A percentile compares a stretch with the other conserved stretches of the same genome.
Conservation (phyloP, 2,113 vertebrate genomes). For the Macrotis lagotis region DNA sequence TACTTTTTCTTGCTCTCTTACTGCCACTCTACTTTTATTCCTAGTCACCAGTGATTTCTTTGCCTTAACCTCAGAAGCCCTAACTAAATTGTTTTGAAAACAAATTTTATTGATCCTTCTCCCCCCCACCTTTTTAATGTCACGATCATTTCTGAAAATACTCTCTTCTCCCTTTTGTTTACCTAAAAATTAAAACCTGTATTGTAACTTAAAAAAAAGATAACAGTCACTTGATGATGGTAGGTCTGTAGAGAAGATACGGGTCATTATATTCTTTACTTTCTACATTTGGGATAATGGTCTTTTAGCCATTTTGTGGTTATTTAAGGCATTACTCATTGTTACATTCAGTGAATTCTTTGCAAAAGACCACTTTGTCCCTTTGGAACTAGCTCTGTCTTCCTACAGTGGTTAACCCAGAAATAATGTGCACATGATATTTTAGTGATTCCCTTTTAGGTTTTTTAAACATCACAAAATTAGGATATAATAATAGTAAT, state of each 20-base stretch:
- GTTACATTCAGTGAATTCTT: background rate
- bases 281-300: background rate
- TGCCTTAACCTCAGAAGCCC: background rate
- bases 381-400: background rate
- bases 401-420: background rate
- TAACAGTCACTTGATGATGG: background rate
- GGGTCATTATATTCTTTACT: background rate
- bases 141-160: background rate
- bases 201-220: background rate
- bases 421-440: background rate
- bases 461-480: background rate
- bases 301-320: background rate
- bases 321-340: background rate
- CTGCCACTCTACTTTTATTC: background rate
- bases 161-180: background rate
- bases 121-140: background rate
- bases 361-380: background rate
- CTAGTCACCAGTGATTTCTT: no score
- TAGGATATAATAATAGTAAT: background rate
- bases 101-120: background rate
- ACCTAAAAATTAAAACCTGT: background rate
- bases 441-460: background rate
- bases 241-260: background rate
- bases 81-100: background rate
- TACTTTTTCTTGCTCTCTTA: background rate